Evolutionary conservation across 1,140 invertebrate species (phyloP), one percentile per base, ranked within the genome.

Genomic region (Babylonia areolata): DNA sequence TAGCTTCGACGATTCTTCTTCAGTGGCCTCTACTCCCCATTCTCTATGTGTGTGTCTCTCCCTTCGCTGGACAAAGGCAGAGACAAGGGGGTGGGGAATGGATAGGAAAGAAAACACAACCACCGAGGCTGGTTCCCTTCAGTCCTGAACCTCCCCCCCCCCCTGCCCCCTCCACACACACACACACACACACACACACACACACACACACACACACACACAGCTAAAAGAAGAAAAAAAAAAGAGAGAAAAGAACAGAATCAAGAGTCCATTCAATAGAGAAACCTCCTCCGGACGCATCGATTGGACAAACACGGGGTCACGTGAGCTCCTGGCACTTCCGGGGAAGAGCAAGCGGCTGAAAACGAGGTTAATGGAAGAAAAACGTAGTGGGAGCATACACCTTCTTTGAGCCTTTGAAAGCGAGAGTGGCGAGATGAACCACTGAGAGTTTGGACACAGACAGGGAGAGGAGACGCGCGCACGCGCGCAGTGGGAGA

Each of bases 301-400:
- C 46, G 78, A 80, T 80, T 80, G 78, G 78, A 35, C 46, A 80
- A 54, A 80, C 40, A 80, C 2, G 11, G 33, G 78, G 78, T 80
- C 78, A 80, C 78, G 78, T 80, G 78, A 39, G 23, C 42, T 23
- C 40, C 28, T 2, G 1, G 46, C n/a, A n/a, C 51, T 42, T 80
- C 54, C 78, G 42, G 78, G 31, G 11, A 51, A 31, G 42, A 23
- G 46, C 78, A 17, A 33, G 46, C 42, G 31, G 73, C 2, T 54
- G 46, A 80, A 80, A 54, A 51, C 46, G 78, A 80, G 78, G 78
- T 80, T 80, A 80, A 80, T 80, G 40, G 78, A 80, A 80, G 78
- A 80, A 80, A 80, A 80, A 80, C 78, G 78, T 54, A n/a, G 46
- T 46, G 42, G 31, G 46, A 40, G 78, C 78, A 51, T 40, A 54